Evolutionary conservation across 35 echinoderm and acorn worm species (phyloP).

Genomic region (Diadema setosum): DNA sequence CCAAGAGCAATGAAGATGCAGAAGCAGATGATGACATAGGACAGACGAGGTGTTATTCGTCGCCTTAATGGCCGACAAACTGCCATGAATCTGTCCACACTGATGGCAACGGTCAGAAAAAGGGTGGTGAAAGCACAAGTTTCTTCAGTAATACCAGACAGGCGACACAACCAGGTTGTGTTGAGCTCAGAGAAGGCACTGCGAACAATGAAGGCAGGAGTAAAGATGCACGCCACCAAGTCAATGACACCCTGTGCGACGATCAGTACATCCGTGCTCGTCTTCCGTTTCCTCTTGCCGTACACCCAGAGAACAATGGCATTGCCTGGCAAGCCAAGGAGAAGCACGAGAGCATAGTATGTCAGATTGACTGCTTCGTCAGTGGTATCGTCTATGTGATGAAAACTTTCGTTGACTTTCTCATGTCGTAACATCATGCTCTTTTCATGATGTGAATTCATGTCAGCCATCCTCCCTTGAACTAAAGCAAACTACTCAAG

Average conservation of each 20-base stretch:
- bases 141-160: neutral
- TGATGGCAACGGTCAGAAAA: neutral
- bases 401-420: too few relatives aligned
- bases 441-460: too few relatives aligned
- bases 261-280: neutral
- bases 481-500: too few relatives aligned
- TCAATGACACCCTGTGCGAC: neutral
- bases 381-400: too few relatives aligned
- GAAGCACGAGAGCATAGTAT: too few relatives aligned
- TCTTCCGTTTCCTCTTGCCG: neutral
- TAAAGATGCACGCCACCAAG: neutral
- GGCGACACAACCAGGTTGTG: neutral
- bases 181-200: neutral
- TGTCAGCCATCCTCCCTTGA: too few relatives aligned
- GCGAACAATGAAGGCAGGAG: neutral
- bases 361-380: too few relatives aligned
- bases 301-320: neutral
- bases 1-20: too few relatives aligned
- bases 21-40: too few relatives aligned
- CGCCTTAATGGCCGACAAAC: neutral
- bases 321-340: too few relatives aligned
- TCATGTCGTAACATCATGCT: too few relatives aligned
- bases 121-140: neutral
- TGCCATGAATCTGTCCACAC: neutral
- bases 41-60: neutral